Evolutionary conservation across 1,140 invertebrate species (phyloP), one percentile per base, ranked within the genome.

Genomic region (Danaus plexippus): DNA sequence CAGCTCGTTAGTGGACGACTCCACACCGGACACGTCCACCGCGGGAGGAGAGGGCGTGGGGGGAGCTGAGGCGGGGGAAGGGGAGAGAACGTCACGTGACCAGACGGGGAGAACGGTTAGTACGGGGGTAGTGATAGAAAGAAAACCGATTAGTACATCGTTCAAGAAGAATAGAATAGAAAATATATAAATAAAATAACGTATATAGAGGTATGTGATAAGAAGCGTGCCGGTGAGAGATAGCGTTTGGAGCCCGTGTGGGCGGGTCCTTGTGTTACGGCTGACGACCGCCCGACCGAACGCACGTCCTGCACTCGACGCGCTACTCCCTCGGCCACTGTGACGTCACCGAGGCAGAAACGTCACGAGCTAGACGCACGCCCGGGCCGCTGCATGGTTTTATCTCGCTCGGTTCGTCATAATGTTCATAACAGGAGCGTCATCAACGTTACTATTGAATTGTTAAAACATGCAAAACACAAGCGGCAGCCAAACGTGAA

Each of bases 1-100:
- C 63, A 90, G 71, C 75, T 90, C 90, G 77, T 90, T 91, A 48
- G 89, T 90, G 11, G 88, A 87, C 2, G 88, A 89, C 64, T 86
- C 81, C 50, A 77, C 73, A 63, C 77, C 77, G 55, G 77, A 78
- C 65, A 77, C 63, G 71, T 78, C 71, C 57, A 81, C 73, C 32
- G 69, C 54, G 50, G 78, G 79, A 11, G 80, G 80, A 10, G 64
- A 49, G 42, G 70, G 67, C 61, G 58, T 46, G 57, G 60, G 54
- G 57, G 64, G 59, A 44, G 61, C 44, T 60, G 55, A 59, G 50
- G 54, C 32, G 48, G 54, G 47, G 52, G 49, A 47, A 52, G 55
- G 18, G 40, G 10, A 45, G 48, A 41, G 49, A 9, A 9, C 42
- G 46, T 48, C 48, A 56, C 59, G 57, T 57, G 57, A 53, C 53